A percentile compares a stretch with the other conserved stretches of the same genome.
Conservation (phyloP, 2,113 vertebrate genomes). For the Ia io region DNA sequence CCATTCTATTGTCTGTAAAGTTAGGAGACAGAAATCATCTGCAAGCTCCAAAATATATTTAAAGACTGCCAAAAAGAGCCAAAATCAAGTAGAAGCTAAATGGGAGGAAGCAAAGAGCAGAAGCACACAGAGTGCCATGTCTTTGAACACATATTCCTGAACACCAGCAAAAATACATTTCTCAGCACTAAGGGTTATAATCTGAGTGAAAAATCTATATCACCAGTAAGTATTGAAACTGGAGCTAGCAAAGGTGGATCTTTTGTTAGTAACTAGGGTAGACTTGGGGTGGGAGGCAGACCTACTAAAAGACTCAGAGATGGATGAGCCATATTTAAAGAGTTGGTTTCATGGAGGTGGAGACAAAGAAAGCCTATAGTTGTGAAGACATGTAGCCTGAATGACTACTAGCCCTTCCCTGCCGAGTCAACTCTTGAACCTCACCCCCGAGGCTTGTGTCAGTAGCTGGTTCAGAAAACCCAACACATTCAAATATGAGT, state of each 20-base stretch:
- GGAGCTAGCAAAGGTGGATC: background rate
- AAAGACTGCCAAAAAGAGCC: background rate
- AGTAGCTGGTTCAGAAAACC: background rate
- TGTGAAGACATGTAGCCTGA: background rate
- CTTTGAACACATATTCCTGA: background rate
- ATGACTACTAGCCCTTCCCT: background rate
- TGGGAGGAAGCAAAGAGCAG: background rate
- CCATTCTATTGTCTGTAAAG: background rate
- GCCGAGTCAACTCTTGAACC: background rate
- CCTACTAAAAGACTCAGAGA: background rate
- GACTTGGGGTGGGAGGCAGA: background rate
- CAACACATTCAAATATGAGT: background rate
- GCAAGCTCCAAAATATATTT: background rate
- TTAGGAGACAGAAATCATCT: background rate
- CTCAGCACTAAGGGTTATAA: background rate
- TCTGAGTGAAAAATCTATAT: background rate
- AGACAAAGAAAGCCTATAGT: background rate
- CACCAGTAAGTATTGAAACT: background rate
- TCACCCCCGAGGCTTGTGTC: background rate
- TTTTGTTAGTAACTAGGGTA: background rate
- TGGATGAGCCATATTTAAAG: background rate
- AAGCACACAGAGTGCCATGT: background rate
- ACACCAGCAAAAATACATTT: background rate
- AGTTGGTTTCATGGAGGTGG: background rate
- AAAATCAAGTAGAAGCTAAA: background rate